Evolutionary conservation across 2,797 vertebrate genomes (phyloP).

Genomic region (Psittacula derbiana): DNA sequence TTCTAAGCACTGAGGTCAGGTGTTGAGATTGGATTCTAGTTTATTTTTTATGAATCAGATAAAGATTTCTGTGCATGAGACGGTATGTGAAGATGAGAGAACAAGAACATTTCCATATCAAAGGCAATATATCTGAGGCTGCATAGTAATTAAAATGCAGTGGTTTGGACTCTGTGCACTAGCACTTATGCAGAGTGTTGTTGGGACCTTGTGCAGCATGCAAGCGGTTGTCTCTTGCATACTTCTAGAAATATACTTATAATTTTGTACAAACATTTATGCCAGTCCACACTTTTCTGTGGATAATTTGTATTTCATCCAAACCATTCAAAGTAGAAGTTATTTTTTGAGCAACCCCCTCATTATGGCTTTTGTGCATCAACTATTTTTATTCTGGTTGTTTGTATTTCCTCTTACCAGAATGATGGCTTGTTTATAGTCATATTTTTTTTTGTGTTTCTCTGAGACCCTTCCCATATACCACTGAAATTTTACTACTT

Average conservation of each 20-base stretch:
- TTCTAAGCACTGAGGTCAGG: slow-evolving; percentile 90
- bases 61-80: slow-evolving; percentile 91
- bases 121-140: slow-evolving; percentile 90
- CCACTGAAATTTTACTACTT: slow-evolving; percentile 70
- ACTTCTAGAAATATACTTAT: slow-evolving; percentile 88
- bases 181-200: slow-evolving; percentile 82
- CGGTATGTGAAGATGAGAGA: slow-evolving; percentile 89
- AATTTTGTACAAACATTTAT: slow-evolving; percentile 91
- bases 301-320: slow-evolving; percentile 85
- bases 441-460: slow-evolving; percentile 74
- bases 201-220: slow-evolving; percentile 84
- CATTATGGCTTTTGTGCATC: slow-evolving; percentile 86
- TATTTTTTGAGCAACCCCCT: slow-evolving; percentile 84
- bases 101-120: slow-evolving; percentile 98
- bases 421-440: slow-evolving; percentile 84
- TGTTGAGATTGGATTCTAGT: slow-evolving; percentile 90
- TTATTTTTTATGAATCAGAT: slow-evolving; percentile 98
- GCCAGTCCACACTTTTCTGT: slow-evolving; percentile 86
- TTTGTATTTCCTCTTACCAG: slow-evolving; percentile 85
- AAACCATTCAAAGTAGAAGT: slow-evolving; percentile 86
- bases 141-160: slow-evolving; percentile 99
- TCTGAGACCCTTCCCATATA: slow-evolving; percentile 72
- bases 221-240: slow-evolving; percentile 86
- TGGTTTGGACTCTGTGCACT: slow-evolving; percentile 87
- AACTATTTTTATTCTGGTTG: slow-evolving; percentile 84